Percentiles rank a stretch among this genome's conserved stretches.
Evolutionary conservation across 2,797 vertebrate genomes (phyloP).

Genomic region (Halcyon badia): DNA sequence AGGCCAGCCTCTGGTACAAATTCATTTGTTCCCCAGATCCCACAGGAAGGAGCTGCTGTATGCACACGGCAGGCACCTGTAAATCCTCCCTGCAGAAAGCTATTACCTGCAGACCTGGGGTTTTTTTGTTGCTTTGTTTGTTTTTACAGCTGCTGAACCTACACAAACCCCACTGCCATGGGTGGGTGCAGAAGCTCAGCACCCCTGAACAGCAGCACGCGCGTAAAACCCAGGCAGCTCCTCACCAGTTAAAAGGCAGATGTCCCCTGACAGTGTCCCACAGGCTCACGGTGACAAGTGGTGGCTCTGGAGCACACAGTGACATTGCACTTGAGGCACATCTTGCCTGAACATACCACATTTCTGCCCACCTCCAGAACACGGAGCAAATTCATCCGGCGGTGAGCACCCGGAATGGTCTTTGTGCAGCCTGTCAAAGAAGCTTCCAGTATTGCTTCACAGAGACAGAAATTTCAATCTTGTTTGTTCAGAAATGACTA

Average conservation of each 20-base stretch:
- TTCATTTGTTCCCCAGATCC: background rate
- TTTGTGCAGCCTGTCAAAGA: conserved; percentile 15
- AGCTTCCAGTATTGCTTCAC: conserved; percentile 41
- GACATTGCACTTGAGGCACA: background rate
- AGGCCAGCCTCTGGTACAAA: background rate
- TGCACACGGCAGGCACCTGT: background rate
- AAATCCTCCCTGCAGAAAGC: background rate
- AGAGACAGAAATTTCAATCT: conserved; percentile 62
- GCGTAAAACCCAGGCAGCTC: accelerated
- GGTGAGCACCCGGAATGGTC: background rate
- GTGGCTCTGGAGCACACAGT: background rate
- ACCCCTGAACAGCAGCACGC: background rate
- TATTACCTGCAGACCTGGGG: background rate
- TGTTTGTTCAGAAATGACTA: conserved; percentile 76
- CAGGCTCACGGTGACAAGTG: accelerated
- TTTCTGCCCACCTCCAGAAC: background rate
- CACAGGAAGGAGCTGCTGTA: background rate
- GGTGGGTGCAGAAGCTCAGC: background rate
- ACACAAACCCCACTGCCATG: accelerated
- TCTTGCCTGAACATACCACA: background rate
- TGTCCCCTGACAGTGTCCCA: background rate
- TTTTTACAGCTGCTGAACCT: background rate
- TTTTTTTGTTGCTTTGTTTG: background rate
- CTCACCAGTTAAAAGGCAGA: background rate
- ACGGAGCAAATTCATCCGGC: conserved; percentile 20